Base-by-base conservation (phyloP, 1,140 invertebrate species). In the Drosophila burlai region DNA sequence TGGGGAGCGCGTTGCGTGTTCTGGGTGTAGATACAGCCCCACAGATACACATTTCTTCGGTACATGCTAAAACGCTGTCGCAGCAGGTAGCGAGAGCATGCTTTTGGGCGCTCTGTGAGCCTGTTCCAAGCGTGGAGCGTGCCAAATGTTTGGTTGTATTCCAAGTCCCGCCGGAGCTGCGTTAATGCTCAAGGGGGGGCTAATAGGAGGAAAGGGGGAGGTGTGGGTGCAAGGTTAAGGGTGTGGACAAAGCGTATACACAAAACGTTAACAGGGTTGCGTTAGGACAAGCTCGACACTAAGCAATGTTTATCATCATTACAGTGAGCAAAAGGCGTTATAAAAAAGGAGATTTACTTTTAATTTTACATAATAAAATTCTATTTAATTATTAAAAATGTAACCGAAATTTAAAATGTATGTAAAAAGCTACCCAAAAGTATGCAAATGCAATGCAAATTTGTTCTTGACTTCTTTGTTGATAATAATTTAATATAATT, bases 81-180 rank as follows among this genome's bases (percentile, higher is more conserved):
- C n/a, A 65, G 64, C 68, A 76, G 82, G 83, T 81, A 40, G 24
- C 24, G 4, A 49, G 34, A 82, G 85, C 85, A 68, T 81, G 81
- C 86, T 90, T 90, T 90, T 85, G 80, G 86, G 86, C 82, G 86
- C 72, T 67, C 85, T 90, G 85, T 57, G 82, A 87, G 82, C 85
- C 85, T 85, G 82, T 34, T 52, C 71, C 82, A 45, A 82, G 54
- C 72, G 52, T 82, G 76, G 50, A 82, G 86, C 82, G 79, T 91
- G 85, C 85, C 85, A 90, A 90, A 91, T 91, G 86, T 91, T 91
- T 85, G 82, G 85, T 81, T 91, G 84, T 81, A 69, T 76, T 67
- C 54, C 74, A 64, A 69, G 52, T 38, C 46, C 50, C 50, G 60
- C 78, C 67, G 67, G 64, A 52, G 60, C 77, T 43, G 21, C 46